Evolutionary conservation across 1,140 invertebrate species (phyloP).

Genomic region (Lasaia peninsularis): DNA sequence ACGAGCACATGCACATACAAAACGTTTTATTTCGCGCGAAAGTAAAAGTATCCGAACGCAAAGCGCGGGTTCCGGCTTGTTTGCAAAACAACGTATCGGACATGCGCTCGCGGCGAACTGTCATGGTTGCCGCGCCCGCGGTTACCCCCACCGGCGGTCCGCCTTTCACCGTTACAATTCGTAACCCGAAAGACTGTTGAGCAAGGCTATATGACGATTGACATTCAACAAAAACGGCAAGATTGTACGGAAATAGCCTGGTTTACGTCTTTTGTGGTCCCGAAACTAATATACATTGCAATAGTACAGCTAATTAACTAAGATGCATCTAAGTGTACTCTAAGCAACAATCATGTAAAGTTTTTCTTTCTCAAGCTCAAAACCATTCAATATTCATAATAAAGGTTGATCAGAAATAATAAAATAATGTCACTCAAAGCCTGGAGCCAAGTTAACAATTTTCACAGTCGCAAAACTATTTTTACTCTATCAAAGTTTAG

Average conservation of each 20-base stretch:
- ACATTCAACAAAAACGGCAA: constrained; percentile 65
- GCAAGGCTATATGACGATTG: constrained; percentile 71
- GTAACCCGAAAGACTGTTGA: constrained; percentile 61
- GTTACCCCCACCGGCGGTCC: constrained; percentile 48
- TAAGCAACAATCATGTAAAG: too few species aligned
- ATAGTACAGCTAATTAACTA: too few species aligned
- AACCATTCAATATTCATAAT: too few species aligned
- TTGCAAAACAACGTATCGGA: constrained; percentile 27
- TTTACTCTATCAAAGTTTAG: too few species aligned
- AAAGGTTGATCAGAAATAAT: too few species aligned
- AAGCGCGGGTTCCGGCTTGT: constrained; percentile 26
- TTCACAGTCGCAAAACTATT: too few species aligned
- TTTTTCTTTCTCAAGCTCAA: too few species aligned
- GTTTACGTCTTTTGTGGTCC: constrained; percentile 31
- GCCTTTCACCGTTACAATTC: constrained; percentile 73
- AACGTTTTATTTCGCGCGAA: constrained; percentile 44
- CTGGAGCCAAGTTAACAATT: too few species aligned
- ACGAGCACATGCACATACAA: constrained; percentile 39
- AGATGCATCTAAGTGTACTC: too few species aligned
- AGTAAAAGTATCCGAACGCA: constrained; percentile 52
- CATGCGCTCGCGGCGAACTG: constrained; percentile 45
- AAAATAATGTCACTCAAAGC: too few species aligned
- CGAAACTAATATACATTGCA: background rate
- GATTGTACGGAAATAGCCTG: constrained; percentile 52
- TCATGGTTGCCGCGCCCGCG: constrained; percentile 29